Percentiles rank a stretch among this genome's conserved stretches.
These are phyloP conservation scores for Limosa lapponica DNA, from an alignment of 2,797 vertebrate genomes.

Conservation along the genomic window DNA sequence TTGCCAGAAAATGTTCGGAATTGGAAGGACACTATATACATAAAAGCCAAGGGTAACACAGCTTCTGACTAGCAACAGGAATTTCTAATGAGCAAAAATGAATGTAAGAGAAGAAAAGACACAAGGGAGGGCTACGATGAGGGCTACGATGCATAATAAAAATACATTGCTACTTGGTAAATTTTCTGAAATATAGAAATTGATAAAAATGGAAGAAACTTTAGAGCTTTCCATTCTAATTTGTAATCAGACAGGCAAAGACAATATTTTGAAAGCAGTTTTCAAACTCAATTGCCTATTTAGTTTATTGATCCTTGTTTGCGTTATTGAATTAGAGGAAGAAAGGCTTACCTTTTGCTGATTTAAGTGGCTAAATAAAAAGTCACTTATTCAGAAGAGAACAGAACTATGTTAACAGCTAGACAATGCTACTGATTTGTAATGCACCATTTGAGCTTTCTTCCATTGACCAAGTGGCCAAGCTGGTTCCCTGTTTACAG, in stretches of 20 bases:
- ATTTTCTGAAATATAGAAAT: neutral
- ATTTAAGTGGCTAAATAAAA: slow-evolving; percentile 1
- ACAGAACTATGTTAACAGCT: neutral
- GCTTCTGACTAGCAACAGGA: neutral
- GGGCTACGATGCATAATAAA: neutral
- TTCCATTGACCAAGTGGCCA: neutral
- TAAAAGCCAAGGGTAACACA: neutral
- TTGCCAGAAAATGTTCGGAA: neutral
- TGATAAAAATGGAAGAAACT: neutral
- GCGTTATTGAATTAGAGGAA: neutral
- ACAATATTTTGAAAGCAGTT: neutral
- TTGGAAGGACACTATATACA: neutral
- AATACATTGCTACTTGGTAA: neutral
- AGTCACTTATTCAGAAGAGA: neutral
- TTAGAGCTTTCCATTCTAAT: neutral
- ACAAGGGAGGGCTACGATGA: neutral
- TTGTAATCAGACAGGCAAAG: neutral
- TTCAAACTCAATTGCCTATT: neutral
- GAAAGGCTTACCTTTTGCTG: neutral
- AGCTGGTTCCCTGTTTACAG: neutral
- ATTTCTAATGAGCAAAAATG: neutral
- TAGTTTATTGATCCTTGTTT: neutral
- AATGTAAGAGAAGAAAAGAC: neutral
- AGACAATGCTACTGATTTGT: neutral
- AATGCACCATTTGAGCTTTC: neutral